Percentiles rank a stretch among this genome's conserved stretches.
Conservation (phyloP, 2,888 invertebrate species). For the Brenthis ino region DNA sequence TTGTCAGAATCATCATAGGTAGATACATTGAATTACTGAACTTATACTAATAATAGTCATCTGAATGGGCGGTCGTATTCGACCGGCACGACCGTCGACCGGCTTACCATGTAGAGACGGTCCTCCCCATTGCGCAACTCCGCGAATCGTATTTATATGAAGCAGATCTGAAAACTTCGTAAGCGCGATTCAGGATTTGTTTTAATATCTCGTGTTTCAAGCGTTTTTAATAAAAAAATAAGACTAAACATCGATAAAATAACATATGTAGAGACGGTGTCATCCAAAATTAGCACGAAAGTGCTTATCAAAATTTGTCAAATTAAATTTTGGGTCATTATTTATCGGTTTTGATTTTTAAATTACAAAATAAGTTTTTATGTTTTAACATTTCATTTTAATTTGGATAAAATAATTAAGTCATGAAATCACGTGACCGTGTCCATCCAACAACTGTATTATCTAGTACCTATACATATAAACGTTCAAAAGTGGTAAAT, state of each 20-base stretch:
- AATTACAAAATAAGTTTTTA: too few relatives aligned
- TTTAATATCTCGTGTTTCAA: not conserved
- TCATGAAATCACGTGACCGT: too few relatives aligned
- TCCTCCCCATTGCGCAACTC: conserved; percentile 8
- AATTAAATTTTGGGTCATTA: not conserved
- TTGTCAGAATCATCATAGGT: conserved; percentile 16
- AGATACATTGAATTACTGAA: conserved; percentile 5
- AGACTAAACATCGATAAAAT: not conserved
- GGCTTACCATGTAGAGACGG: conserved; percentile 37
- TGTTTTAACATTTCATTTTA: too few relatives aligned
- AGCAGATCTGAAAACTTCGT: conserved; percentile 18
- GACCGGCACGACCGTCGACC: conserved; percentile 33
- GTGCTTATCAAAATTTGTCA: not conserved
- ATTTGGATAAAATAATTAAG: too few relatives aligned
- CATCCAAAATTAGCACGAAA: not conserved
- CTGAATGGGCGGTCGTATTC: conserved; percentile 29
- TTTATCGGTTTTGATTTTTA: too few relatives aligned
- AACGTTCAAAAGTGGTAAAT: too few relatives aligned
- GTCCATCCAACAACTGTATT: too few relatives aligned
- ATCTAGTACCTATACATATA: too few relatives aligned
- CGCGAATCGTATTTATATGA: conserved; percentile 26
- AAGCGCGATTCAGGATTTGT: conserved; percentile 27
- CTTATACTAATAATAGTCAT: conserved; percentile 30
- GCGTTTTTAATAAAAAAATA: not conserved
- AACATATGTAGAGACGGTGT: not conserved